Percentiles rank a stretch among this genome's conserved stretches.
Conservation (phyloP, 2,888 invertebrate species). For the Aspidapion aeneum region DNA sequence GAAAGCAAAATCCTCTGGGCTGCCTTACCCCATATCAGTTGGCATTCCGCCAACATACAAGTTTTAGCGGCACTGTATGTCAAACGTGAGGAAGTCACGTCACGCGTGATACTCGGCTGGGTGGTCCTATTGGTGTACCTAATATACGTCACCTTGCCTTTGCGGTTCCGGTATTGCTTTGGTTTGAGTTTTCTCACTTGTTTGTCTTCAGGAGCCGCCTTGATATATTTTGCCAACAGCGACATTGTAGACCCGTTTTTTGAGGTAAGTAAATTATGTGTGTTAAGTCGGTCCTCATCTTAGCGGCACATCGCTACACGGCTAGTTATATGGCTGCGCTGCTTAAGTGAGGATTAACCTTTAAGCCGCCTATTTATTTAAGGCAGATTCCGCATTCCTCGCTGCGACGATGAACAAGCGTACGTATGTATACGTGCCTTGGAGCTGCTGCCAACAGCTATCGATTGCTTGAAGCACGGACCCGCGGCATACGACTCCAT, state of each 20-base stretch:
- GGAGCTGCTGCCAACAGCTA: too few relatives aligned
- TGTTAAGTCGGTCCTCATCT: too few relatives aligned
- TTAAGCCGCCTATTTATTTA: too few relatives aligned
- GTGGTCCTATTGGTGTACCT: slow-evolving; percentile 67
- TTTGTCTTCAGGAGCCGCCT: slow-evolving; percentile 57
- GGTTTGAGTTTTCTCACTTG: slow-evolving; percentile 59
- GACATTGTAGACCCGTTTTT: not conserved
- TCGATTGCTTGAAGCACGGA: too few relatives aligned
- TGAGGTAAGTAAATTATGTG: not conserved
- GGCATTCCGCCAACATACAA: slow-evolving; percentile 61
- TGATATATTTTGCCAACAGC: slow-evolving; percentile 54
- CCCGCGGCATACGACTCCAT: too few relatives aligned
- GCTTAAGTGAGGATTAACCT: too few relatives aligned
- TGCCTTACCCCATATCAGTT: slow-evolving; percentile 61
- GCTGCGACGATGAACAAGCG: too few relatives aligned
- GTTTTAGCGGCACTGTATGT: slow-evolving; percentile 60
- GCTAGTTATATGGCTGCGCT: slow-evolving; percentile 50
- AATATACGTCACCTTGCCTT: slow-evolving; percentile 69
- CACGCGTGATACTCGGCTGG: slow-evolving; percentile 69
- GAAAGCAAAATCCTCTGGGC: slow-evolving; percentile 50
- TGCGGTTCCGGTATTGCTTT: slow-evolving; percentile 61
- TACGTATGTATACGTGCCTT: too few relatives aligned
- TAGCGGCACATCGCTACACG: too few relatives aligned
- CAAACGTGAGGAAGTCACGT: slow-evolving; percentile 55
- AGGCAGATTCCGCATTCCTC: too few relatives aligned